phyloP scores from a whole-genome alignment of 2,888 invertebrate species.

The Acanthosepion lycidas region DNA sequence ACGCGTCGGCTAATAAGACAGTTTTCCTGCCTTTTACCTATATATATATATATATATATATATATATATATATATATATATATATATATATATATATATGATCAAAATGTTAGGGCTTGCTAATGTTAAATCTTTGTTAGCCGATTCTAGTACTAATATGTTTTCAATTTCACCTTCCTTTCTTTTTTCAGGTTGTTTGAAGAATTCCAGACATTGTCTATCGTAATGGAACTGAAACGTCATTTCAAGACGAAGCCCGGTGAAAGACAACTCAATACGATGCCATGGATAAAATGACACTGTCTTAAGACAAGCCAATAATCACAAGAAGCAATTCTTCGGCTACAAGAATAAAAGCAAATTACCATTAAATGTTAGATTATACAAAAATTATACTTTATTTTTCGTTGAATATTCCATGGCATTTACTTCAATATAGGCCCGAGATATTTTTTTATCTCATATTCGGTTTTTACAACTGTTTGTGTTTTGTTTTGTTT shows the following conservation, averaged over 20 bases:
- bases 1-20: no score
- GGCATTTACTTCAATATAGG: background rate
- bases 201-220: background rate
- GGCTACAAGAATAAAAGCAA: background rate
- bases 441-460: background rate
- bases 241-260: background rate
- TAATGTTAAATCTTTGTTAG: no score
- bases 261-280: background rate
- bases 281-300: conserved; percentile 9
- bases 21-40: no score
- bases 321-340: background rate
- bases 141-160: background rate
- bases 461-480: background rate
- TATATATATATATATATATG: no score
- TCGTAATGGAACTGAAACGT: conserved; percentile 33
- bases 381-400: background rate
- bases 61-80: no score
- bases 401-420: conserved; percentile 33
- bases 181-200: background rate
- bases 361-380: background rate
- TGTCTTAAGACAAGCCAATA: background rate
- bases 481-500: background rate
- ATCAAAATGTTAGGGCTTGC: no score
- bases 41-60: no score
- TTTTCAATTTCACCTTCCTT: background rate